Evolutionary conservation across 2,888 invertebrate genomes (phyloP).

Genomic region (Drosophila testacea): DNA sequence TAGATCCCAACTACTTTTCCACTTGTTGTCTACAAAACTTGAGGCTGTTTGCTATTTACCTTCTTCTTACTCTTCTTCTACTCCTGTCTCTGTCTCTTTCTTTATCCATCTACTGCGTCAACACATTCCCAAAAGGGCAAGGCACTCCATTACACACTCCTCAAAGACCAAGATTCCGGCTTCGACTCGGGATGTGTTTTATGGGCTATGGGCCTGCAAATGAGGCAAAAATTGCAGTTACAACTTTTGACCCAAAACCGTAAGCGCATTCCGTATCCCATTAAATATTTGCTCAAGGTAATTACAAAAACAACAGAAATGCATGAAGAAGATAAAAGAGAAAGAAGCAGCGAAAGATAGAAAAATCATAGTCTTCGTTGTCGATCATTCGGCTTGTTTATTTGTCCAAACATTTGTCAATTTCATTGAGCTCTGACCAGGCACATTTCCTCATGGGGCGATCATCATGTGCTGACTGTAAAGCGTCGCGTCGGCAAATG

Average conservation of each 20-base stretch:
- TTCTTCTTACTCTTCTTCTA: slow-evolving; percentile 33
- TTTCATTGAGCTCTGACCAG: slow-evolving; percentile 79
- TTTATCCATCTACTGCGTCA: slow-evolving; percentile 47
- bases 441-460: slow-evolving; percentile 64
- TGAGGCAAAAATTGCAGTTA: slow-evolving; percentile 71
- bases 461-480: slow-evolving; percentile 28
- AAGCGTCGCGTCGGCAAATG: slow-evolving; percentile 41
- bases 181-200: slow-evolving; percentile 30
- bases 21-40: slow-evolving; percentile 68
- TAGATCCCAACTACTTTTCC: slow-evolving; percentile 58
- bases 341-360: background rate
- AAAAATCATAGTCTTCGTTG: slow-evolving; percentile 29
- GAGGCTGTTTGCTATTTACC: slow-evolving; percentile 68
- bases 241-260: slow-evolving; percentile 74
- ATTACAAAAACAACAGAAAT: slow-evolving; percentile 70
- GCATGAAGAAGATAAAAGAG: background rate
- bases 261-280: slow-evolving; percentile 46
- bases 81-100: slow-evolving; percentile 7
- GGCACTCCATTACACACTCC: slow-evolving; percentile 55
- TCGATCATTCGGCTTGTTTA: slow-evolving; percentile 71
- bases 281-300: slow-evolving; percentile 72
- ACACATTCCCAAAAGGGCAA: slow-evolving; percentile 76
- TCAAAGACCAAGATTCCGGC: slow-evolving; percentile 2
- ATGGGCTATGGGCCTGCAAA: slow-evolving; percentile 56
- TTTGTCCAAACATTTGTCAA: slow-evolving; percentile 80